Evolutionary conservation across 2,797 vertebrate species (phyloP).

Genomic region (Lithobates pipiens): DNA sequence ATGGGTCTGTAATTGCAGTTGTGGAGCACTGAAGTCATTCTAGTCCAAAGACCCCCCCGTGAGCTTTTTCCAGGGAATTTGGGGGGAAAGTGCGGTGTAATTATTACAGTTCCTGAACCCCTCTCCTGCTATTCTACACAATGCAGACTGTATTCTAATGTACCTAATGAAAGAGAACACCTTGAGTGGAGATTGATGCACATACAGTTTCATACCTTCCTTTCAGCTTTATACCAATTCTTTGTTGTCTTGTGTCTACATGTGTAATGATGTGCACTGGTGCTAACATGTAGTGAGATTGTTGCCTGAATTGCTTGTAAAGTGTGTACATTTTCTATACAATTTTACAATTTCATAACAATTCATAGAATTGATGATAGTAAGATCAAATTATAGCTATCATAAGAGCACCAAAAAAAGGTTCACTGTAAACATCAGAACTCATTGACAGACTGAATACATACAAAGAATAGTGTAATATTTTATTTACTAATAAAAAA

Average conservation of each 20-base stretch:
- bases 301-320: neutral
- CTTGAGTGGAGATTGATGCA: neutral
- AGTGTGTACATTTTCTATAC: too few species aligned
- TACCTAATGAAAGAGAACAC: neutral
- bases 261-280: neutral
- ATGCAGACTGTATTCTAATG: neutral
- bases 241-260: neutral
- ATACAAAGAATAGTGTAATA: neutral
- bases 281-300: neutral
- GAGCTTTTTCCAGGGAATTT: conserved; percentile 68
- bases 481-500: neutral
- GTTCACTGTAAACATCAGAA: too few species aligned
- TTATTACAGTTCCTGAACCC: conserved; percentile 43
- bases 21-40: conserved; percentile 64
- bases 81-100: conserved; percentile 69
- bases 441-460: too few species aligned
- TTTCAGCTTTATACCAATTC: neutral
- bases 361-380: neutral
- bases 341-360: too few species aligned
- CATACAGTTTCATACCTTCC: neutral
- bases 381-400: neutral
- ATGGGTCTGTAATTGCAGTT: conserved; percentile 68
- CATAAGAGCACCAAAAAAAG: too few species aligned
- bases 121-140: neutral
- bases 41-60: conserved; percentile 66